These are phyloP conservation scores for Berghia stephanieae DNA, from an alignment of 1,140 invertebrate genomes.

Conservation along the genomic window DNA sequence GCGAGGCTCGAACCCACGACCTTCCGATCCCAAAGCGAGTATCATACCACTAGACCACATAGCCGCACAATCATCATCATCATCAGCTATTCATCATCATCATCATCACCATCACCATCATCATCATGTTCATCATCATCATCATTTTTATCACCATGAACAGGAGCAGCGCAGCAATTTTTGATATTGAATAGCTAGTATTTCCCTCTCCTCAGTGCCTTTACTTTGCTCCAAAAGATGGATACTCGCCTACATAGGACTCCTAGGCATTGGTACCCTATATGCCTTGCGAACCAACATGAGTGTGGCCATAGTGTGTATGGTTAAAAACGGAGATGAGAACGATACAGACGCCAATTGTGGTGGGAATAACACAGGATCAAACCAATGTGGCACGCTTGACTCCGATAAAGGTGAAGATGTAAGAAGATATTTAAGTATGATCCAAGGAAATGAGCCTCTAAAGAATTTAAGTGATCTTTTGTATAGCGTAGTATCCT, in stretches of 20 bases:
- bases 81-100: no score
- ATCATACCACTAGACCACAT: no score
- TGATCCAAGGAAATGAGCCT: not conserved
- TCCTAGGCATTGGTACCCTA: conserved; percentile 52
- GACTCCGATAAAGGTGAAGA: not conserved
- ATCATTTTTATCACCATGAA: no score
- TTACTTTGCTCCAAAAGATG: conserved; percentile 43
- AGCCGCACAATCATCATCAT: no score
- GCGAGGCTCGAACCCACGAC: no score
- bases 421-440: not conserved
- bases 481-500: no score
- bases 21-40: no score
- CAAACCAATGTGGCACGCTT: no score
- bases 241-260: conserved; percentile 45
- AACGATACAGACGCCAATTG: not conserved
- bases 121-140: no score
- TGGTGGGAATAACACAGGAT: not conserved
- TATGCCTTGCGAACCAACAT: conserved; percentile 88
- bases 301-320: conserved; percentile 84
- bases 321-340: conserved; percentile 69
- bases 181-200: no score
- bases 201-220: conserved; percentile 36
- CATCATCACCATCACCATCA: no score
- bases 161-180: no score
- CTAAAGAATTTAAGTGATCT: not conserved